phyloP scores from a whole-genome alignment of 2,113 vertebrate genomes.

The Rhea pennata region DNA sequence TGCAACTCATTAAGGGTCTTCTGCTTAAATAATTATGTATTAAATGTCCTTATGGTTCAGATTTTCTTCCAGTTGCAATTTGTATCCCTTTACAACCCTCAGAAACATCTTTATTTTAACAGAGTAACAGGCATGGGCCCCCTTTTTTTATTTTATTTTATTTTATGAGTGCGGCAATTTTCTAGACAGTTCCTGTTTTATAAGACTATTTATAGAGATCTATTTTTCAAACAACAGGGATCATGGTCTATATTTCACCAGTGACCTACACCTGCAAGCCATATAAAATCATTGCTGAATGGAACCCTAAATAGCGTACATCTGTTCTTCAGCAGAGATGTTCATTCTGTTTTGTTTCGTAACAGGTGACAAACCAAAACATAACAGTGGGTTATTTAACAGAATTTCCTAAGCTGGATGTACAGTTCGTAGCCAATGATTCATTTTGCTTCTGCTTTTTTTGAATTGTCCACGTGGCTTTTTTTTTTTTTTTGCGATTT shows the following conservation, averaged over 20 bases:
- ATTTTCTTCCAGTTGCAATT: background rate
- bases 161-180: background rate
- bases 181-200: background rate
- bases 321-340: background rate
- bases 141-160: background rate
- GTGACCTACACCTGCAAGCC: slow-evolving; percentile 19
- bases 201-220: slow-evolving; percentile 1
- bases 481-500: background rate
- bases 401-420: background rate
- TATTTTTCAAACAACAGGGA: background rate
- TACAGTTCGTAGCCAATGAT: background rate
- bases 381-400: background rate
- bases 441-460: background rate
- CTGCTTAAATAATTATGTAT: background rate
- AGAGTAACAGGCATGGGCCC: background rate
- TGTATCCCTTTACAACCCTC: background rate
- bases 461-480: background rate
- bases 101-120: background rate
- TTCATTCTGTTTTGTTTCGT: background rate
- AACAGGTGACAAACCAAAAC: slow-evolving; percentile 1
- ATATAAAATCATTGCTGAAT: background rate
- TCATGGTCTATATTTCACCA: slow-evolving; percentile 13
- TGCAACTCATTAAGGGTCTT: background rate
- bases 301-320: background rate
- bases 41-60: background rate